Evolutionary conservation across 2,797 vertebrate genomes (phyloP).

Genomic region (Leuciscus waleckii): DNA sequence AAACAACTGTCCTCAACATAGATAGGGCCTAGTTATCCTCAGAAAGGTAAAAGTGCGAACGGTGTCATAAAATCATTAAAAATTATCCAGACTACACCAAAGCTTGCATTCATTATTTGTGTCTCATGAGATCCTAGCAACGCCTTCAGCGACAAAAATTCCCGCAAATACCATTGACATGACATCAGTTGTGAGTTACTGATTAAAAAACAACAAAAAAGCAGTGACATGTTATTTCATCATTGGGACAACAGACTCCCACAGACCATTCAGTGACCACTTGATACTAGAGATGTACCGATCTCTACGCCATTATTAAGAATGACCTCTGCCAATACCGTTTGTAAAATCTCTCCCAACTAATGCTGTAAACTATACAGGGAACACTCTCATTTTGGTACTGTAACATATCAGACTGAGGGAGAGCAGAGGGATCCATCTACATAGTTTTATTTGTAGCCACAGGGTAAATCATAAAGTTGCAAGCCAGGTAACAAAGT

Average conservation of each 20-base stretch:
- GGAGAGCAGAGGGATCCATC: not conserved
- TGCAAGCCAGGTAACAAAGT: not conserved
- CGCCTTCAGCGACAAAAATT: not conserved
- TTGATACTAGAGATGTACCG: not conserved
- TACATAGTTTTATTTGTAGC: not conserved
- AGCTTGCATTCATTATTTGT: not conserved
- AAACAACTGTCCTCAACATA: not conserved
- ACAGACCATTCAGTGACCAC: too few species aligned
- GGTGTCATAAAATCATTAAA: conserved; percentile 15
- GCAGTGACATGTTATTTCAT: not conserved
- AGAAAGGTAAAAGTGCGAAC: not conserved
- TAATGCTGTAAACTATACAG: not conserved
- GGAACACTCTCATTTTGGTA: not conserved
- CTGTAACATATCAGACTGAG: not conserved
- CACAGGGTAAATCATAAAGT: not conserved
- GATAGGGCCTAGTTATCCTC: not conserved
- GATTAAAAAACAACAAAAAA: not conserved
- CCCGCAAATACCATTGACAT: not conserved
- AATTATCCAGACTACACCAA: not conserved
- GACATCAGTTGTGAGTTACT: not conserved
- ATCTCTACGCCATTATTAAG: not conserved
- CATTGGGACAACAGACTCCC: not conserved
- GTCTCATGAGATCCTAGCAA: conserved; percentile 3
- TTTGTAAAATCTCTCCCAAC: not conserved
- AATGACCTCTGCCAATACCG: not conserved